Evolutionary conservation across 2,888 invertebrate genomes (phyloP), one percentile per base, ranked within the genome.

Genomic region (Heliothis peltigera): DNA sequence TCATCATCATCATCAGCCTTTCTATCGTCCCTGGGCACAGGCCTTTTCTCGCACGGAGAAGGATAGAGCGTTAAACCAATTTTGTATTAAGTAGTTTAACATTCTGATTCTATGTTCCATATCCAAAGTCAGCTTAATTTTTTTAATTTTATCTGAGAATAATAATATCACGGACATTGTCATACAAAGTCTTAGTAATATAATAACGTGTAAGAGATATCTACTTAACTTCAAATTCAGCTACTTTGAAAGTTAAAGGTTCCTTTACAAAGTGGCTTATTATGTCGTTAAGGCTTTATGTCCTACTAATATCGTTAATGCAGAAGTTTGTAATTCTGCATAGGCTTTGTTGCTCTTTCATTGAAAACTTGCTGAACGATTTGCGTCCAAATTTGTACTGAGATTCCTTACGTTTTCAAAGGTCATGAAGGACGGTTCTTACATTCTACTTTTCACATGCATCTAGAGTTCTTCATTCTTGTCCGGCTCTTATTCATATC

Each of bases 211-310:
- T 39, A n/a, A n/a, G 39, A 39, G 39, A 39, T 39, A 15, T 39
- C n/a, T 15, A 39, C 39, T 39, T 39, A n/a, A 39, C 5, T 39
- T n/a, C 39, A 39, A 39, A n/a, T 39, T 39, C 15, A 39, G n/a
- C 39, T 39, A 39, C 39, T 39, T 39, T n/a, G n/a, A 39, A 39
- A 39, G 39, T 39, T n/a, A 39, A 39, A 39, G 39, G 39, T 39
- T n/a, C n/a, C 39, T 35, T 15, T n/a, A 39, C n/a, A 39, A 39
- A 39, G n/a, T 39, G 15, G 15, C 39, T 39, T 39, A 39, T 39
- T n/a, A 39, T n/a, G 39, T 39, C 39, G 8, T 39, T 39, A 39
- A 39, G 39, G n/a, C 15, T 39, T 39, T n/a, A 39, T 39, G n/a
- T 39, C 15, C 39, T 39, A 39, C 39, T 39, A 39, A 39, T n/a